Evolutionary conservation across 2,797 vertebrate genomes (phyloP).

Genomic region (Lateolabrax maculatus): DNA sequence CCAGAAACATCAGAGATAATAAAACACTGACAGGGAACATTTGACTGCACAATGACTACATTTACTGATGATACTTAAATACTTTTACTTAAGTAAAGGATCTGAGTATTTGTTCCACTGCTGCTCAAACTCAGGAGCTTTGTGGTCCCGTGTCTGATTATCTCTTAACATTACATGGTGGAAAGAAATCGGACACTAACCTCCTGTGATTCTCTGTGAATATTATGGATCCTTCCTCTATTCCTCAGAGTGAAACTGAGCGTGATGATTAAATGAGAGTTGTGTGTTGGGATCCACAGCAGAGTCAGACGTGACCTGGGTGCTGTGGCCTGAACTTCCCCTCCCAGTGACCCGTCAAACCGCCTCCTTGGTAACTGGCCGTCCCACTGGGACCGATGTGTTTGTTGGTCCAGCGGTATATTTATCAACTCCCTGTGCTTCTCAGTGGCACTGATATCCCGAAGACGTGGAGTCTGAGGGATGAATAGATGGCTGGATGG

Average conservation of each 20-base stretch:
- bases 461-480: conserved; percentile 55
- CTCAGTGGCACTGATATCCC: conserved; percentile 70
- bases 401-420: conserved; percentile 78
- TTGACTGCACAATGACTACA: too few species aligned
- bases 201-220: not conserved
- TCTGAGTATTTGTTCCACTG: too few species aligned
- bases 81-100: too few species aligned
- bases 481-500: conserved; percentile 34
- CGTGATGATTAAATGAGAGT: not conserved
- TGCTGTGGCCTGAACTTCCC: conserved; percentile 33
- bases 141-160: too few species aligned
- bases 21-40: too few species aligned
- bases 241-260: not conserved
- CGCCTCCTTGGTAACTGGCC: conserved; percentile 39
- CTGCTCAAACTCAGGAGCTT: too few species aligned
- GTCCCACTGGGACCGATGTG: conserved; percentile 65
- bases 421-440: conserved; percentile 67
- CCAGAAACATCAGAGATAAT: too few species aligned
- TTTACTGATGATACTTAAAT: too few species aligned
- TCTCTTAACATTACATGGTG: too few species aligned
- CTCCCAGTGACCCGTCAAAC: conserved; percentile 33
- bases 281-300: conserved; percentile 9
- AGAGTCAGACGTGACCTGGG: conserved; percentile 20
- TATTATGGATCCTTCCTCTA: not conserved
- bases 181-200: too few species aligned